Base-by-base conservation (phyloP, 2,113 vertebrate genomes). In the Pica pica region DNA sequence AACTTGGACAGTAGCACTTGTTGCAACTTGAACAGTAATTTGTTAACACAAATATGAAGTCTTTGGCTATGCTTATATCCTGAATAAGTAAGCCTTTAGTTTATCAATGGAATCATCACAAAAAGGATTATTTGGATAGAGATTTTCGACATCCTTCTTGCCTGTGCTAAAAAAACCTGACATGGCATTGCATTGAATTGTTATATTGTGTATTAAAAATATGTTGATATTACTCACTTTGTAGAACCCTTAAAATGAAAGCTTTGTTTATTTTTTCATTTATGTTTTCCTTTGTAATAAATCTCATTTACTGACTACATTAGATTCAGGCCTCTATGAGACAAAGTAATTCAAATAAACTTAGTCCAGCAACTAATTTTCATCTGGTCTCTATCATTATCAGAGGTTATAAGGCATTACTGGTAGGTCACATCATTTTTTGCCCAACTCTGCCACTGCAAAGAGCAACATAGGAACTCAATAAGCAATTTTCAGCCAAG, bases 361-460 rank as follows among this genome's bases (percentile, higher is more conserved):
- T 16, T 76, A 79, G 3, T 5, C 13, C 61, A 49, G 10, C 6
- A 63, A 41, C 7, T 53, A 82, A 64, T 85, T 87, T 85, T 82
- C 42, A 47, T 22, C 37, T 55, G 26, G 33, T 63, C 20, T 67
- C 42, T 57, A 12, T 42, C 30, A 71, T 17, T 87, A 55, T 57
- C 4, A 69, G 22, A 59, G 19, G 4, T 14, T 27, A 41, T 30
- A 69, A 84, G 30, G 3, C 23, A 46, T 50, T 79, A 80, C 17
- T 31, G 7, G 7, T 30, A 64, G 6, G 39, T 77, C 74, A 83
- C 14, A 21, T 77, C 0, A 61, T 31, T 44, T 78, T 27, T 50
- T 70, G 4, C 24, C 52, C 18, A 78, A 11, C 10, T 4, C 1
- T 61, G 21, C 2, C 3, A 1, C 35, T 63, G 35, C 1, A 5